Conservation (phyloP, 2,797 vertebrate species). For the Enteromius afrohamiltoni region DNA sequence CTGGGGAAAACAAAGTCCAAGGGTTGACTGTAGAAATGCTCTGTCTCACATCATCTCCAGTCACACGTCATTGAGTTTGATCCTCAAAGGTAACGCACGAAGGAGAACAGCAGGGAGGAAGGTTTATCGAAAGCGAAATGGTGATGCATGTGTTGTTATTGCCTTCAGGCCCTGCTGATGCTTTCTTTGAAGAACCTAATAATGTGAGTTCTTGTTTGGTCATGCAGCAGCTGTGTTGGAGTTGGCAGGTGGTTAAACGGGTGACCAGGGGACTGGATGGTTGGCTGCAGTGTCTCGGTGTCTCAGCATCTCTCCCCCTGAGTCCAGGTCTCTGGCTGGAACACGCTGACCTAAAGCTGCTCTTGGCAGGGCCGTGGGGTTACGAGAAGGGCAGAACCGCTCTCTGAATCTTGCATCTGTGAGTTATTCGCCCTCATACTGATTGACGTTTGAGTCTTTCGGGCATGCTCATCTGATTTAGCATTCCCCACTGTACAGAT, state of each 20-base stretch:
- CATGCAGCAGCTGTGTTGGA: constrained; percentile 59
- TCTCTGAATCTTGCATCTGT: constrained; percentile 20
- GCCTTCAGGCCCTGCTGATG: constrained; percentile 16
- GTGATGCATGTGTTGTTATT: constrained; percentile 21
- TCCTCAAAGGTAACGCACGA: background rate
- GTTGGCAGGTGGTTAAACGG: constrained; percentile 51
- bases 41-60: background rate
- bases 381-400: constrained; percentile 34
- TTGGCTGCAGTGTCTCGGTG: constrained; percentile 24
- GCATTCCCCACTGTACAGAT: background rate
- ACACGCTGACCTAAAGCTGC: constrained; percentile 9
- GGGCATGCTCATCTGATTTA: background rate
- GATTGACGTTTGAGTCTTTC: background rate
- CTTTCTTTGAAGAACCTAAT: constrained; percentile 56
- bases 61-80: constrained; percentile 41
- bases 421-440: constrained; percentile 18
- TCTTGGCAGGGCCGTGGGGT: constrained; percentile 41
- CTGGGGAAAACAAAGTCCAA: background rate
- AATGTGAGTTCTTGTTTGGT: constrained; percentile 58
- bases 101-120: constrained; percentile 4
- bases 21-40: background rate
- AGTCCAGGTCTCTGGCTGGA: constrained; percentile 29
- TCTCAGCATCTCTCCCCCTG: constrained; percentile 20
- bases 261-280: constrained; percentile 27
- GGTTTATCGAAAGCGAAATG: constrained; percentile 32